Evolutionary conservation across 2,797 vertebrate genomes (phyloP).

Genomic region (Mus minutoides): DNA sequence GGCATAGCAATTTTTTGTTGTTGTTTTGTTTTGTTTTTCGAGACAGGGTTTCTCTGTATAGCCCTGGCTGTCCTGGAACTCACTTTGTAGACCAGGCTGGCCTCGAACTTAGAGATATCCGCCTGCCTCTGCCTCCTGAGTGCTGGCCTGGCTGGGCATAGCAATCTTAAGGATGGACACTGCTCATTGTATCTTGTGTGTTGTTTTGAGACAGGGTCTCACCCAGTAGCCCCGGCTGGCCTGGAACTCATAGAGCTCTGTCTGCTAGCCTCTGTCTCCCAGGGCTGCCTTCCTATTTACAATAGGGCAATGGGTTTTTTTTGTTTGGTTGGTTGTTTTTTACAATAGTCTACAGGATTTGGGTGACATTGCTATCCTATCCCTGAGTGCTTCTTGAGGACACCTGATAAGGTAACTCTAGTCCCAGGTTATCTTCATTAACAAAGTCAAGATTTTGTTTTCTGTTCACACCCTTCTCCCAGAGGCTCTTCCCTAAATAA

Average conservation of each 20-base stretch:
- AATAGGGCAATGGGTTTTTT: neutral
- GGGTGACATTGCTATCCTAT: neutral
- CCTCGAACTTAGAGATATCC: too few relatives aligned
- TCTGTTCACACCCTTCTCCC: too few relatives aligned
- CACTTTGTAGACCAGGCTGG: too few relatives aligned
- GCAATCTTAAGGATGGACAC: neutral
- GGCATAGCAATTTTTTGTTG: neutral
- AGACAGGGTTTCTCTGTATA: too few relatives aligned
- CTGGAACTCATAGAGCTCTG: neutral
- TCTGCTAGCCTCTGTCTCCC: neutral
- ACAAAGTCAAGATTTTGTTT: neutral
- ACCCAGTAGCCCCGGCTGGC: neutral
- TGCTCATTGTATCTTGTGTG: neutral
- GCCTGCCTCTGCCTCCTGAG: too few relatives aligned
- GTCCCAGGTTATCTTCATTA: neutral
- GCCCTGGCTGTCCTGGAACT: too few relatives aligned
- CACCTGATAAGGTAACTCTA: neutral
- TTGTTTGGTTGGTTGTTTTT: too few relatives aligned
- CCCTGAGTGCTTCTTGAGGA: neutral
- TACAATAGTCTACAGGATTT: neutral
- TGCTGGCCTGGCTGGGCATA: too few relatives aligned
- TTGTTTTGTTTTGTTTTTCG: too few relatives aligned
- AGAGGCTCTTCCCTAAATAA: neutral
- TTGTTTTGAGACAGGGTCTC: neutral
- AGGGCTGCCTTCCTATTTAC: neutral